Evolutionary conservation across 2,113 vertebrate genomes (phyloP), one percentile per base, ranked within the genome.

Genomic region (Salvelinus namaycush): DNA sequence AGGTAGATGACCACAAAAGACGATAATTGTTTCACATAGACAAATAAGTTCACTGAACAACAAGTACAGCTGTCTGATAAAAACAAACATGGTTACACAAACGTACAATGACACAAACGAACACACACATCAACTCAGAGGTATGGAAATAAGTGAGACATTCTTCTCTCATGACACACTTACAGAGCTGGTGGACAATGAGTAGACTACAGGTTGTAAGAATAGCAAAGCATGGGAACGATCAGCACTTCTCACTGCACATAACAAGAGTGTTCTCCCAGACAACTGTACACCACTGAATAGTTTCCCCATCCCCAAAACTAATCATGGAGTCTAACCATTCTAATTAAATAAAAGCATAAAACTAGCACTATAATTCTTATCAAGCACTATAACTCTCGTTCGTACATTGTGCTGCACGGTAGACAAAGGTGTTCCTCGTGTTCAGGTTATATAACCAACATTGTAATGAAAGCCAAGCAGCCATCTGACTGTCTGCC

Each of bases 371-470:
- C 51, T 54, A 1, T 18, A 54, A 54, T 16, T 54, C 9, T 44
- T 44, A 44, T 57, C 54, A 18, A 57, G 54, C 54, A 14, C 54
- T 57, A 6, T 20, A 67, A 13, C 26, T 18, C 26, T 26, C 6
- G 13, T 31, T 16, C 29, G 27, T n/a, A 20, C 31, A 26, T 67
- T 2, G 68, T 65, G 65, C 39, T 11, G 16, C n/a, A 60, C 5
- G 20, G 54, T 39, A 68, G 64, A 68, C 62, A 80, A 69, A 70
- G 34, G 68, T 78, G 65, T 24, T 64, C 49, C 29, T 69, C 29
- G 70, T 75, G 69, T 67, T 73, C 24, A 68, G 49, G 60, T 83
- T 81, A 78, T 76, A 76, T 74, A 82, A 60, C 44, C 69, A 22
- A 62, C 73, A 26, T 73, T 65, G 54, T 59, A 70, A 54, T 54